phyloP scores from a whole-genome alignment of 2,888 invertebrate species.

The Abrostola tripartita region DNA sequence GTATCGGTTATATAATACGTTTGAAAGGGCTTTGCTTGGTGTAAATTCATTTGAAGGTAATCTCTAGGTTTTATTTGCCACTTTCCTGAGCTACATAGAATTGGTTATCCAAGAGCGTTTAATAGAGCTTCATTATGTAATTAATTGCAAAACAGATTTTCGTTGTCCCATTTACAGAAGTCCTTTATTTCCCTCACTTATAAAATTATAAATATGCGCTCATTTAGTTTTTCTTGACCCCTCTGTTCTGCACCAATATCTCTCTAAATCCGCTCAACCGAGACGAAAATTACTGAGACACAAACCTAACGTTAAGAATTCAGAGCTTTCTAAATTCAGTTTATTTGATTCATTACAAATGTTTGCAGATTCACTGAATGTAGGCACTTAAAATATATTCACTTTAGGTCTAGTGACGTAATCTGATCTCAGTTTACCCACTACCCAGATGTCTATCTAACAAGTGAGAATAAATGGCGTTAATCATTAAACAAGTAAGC shows the following conservation, averaged over 20 bases:
- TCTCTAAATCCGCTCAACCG: not conserved
- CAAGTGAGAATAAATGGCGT: slow-evolving; percentile 43
- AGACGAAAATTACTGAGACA: not conserved
- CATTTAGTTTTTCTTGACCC: not conserved
- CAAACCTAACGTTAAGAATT: not conserved
- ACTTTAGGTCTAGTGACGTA: slow-evolving; percentile 38
- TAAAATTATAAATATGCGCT: not conserved
- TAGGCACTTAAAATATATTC: no score
- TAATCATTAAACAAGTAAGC: not conserved
- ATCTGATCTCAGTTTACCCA: slow-evolving; percentile 44
- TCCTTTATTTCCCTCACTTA: not conserved
- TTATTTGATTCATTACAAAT: not conserved
- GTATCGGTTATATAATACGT: no score
- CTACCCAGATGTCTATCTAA: slow-evolving; percentile 41
- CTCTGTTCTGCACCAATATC: not conserved
- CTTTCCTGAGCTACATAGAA: no score
- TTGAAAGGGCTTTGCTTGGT: no score
- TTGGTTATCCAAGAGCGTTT: no score
- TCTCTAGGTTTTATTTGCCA: no score
- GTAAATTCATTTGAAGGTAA: no score
- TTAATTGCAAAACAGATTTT: no score
- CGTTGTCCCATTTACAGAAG: not conserved
- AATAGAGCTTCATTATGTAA: no score
- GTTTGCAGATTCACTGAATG: no score
- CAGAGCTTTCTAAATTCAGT: not conserved